Evolutionary conservation across 1,140 invertebrate genomes (phyloP), one percentile per base, ranked within the genome.

Genomic region (Geopemphigus sp.): DNA sequence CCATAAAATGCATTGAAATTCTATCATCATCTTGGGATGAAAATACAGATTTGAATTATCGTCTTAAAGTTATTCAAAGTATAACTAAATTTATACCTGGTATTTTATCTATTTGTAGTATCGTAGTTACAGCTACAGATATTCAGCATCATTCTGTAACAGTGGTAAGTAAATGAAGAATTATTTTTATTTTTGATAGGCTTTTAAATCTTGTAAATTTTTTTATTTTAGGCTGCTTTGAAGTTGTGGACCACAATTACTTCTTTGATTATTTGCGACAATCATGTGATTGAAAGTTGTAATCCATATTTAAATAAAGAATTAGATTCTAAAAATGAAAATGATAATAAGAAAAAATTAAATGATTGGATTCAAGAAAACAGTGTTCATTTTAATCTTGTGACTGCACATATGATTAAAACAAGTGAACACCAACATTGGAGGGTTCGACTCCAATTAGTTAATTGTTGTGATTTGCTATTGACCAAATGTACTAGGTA

Each of bases 21-120:
- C 17, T 76, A 24, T 59, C 1, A 17, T 59, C 54, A 5, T 22
- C 24, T 59, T 76, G 56, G 73, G n/a, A 39, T 6, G 45, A 76
- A 76, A 61, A 57, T 26, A 61, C n/a, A 45, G 73, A 61, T 45
- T 24, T 4, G 45, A 22, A 59, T 47, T 26, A 24, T 59, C 22
- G 19, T 4, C 4, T 39, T 39, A 47, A 76, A 85, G 85, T 89
- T 53, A 87, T 88, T 17, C 86, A 90, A 82, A 85, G 89, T 74
- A 84, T 90, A 12, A 88, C 89, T 83, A 85, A 88, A 82, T 90
- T 90, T 82, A 82, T 92, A 45, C 91, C 91, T 10, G 91, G 90
- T 0, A 86, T 92, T 74, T 83, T 88, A 45, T 86, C 85, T 56
- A 87, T 87, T 3, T 84, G 92, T 80, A 63, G 70, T 74, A 24